Conservation (phyloP, 2,797 vertebrate genomes). For the Novumbra hubbsi region DNA sequence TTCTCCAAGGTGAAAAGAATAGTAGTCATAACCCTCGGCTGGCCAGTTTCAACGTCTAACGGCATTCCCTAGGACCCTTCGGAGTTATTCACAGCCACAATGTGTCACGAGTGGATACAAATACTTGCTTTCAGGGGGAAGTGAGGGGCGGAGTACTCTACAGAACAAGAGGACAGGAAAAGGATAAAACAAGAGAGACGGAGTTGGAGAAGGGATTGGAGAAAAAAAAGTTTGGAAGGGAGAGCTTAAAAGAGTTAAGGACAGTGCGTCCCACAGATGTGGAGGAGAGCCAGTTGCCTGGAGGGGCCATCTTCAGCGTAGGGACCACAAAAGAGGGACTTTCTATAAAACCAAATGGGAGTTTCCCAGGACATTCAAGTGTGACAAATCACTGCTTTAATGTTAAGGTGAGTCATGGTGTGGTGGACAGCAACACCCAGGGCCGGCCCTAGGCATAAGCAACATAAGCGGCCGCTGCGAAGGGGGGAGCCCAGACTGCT, state of each 20-base stretch:
- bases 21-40: not conserved
- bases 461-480: too few species aligned
- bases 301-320: not conserved
- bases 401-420: not conserved
- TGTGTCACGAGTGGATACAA: slow-evolving; percentile 20
- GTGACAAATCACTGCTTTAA: not conserved
- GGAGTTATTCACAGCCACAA: not conserved
- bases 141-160: not conserved
- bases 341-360: slow-evolving; percentile 18
- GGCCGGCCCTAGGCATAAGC: too few species aligned
- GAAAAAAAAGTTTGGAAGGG: not conserved
- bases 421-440: slow-evolving; percentile 12
- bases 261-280: not conserved
- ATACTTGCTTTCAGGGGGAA: slow-evolving; percentile 12
- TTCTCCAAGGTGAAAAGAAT: not conserved
- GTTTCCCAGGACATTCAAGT: slow-evolving; percentile 18
- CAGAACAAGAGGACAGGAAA: not conserved
- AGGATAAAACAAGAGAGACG: not conserved
- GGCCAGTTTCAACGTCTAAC: not conserved
- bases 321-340: not conserved
- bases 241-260: not conserved
- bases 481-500: too few species aligned
- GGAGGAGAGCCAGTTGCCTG: not conserved
- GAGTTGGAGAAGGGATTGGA: slow-evolving; percentile 4
- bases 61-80: not conserved